Percentiles rank a stretch among this genome's conserved stretches.
Evolutionary conservation across 2,797 vertebrate species (phyloP).

Genomic region (Oryzias dopingdopingensis): DNA sequence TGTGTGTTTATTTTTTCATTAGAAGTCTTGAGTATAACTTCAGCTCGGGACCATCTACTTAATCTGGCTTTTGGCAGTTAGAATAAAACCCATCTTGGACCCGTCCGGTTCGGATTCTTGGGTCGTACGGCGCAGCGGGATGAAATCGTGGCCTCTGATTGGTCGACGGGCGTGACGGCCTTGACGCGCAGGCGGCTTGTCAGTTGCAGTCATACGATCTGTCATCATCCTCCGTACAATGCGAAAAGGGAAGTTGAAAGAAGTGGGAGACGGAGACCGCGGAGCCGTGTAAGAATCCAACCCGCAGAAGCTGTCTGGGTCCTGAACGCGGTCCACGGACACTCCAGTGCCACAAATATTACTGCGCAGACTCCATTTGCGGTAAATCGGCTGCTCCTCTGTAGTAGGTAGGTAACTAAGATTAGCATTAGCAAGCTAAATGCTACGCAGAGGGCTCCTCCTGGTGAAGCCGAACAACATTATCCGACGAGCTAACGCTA

Average conservation of each 20-base stretch:
- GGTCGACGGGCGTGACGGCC: conserved; percentile 19
- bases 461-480: conserved; percentile 45
- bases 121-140: neutral
- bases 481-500: conserved; percentile 38
- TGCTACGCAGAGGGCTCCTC: conserved; percentile 60
- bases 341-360: conserved; percentile 15
- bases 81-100: neutral
- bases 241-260: conserved; percentile 78
- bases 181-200: conserved; percentile 52
- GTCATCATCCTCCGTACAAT: conserved; percentile 73
- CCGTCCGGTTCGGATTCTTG: neutral
- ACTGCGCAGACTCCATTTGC: conserved; percentile 13
- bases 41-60: no score
- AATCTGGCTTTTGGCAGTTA: no score
- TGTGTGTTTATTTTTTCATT: no score
- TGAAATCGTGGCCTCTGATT: conserved; percentile 42
- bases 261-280: conserved; percentile 68
- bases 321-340: conserved; percentile 18
- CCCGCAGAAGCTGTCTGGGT: conserved; percentile 14
- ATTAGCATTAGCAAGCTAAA: conserved; percentile 35
- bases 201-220: conserved; percentile 69
- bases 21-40: no score
- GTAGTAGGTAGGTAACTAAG: conserved; percentile 48
- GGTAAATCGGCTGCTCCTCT: conserved; percentile 15
- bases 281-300: conserved; percentile 47